phyloP scores from a whole-genome alignment of 2,888 invertebrate species.

The Copidosoma aretas region DNA sequence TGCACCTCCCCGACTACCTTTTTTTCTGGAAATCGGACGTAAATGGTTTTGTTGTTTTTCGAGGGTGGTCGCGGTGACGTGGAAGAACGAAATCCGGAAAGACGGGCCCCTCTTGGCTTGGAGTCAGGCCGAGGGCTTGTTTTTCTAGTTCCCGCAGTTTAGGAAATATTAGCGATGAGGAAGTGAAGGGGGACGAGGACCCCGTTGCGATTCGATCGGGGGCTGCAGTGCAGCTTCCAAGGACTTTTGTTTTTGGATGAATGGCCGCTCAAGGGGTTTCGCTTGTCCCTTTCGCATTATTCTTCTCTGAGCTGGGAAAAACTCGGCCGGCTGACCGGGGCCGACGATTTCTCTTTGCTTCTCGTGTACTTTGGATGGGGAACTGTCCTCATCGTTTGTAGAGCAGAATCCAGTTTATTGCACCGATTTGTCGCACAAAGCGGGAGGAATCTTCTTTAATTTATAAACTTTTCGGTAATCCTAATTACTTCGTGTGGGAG shows the following conservation, averaged over 20 bases:
- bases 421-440: too few relatives aligned
- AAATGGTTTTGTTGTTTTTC: slow-evolving; percentile 4
- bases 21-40: not conserved
- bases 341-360: not conserved
- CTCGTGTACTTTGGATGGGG: too few relatives aligned
- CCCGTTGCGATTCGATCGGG: not conserved
- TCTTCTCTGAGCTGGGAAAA: not conserved
- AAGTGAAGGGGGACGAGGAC: not conserved
- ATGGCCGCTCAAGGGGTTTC: not conserved
- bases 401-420: too few relatives aligned
- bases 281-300: not conserved
- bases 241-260: not conserved
- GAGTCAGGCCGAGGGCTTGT: not conserved
- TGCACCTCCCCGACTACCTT: not conserved
- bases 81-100: not conserved
- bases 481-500: too few relatives aligned
- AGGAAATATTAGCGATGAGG: not conserved
- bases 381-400: too few relatives aligned
- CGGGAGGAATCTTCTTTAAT: too few relatives aligned
- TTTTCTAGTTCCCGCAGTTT: not conserved
- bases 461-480: too few relatives aligned
- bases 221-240: not conserved
- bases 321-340: not conserved
- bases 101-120: not conserved
- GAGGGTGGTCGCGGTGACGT: not conserved